Percentiles rank a stretch among this genome's conserved stretches.
These are phyloP conservation scores for Ascidia mentula DNA, from an alignment of 23 tunicate genomes.

Conservation along the genomic window DNA sequence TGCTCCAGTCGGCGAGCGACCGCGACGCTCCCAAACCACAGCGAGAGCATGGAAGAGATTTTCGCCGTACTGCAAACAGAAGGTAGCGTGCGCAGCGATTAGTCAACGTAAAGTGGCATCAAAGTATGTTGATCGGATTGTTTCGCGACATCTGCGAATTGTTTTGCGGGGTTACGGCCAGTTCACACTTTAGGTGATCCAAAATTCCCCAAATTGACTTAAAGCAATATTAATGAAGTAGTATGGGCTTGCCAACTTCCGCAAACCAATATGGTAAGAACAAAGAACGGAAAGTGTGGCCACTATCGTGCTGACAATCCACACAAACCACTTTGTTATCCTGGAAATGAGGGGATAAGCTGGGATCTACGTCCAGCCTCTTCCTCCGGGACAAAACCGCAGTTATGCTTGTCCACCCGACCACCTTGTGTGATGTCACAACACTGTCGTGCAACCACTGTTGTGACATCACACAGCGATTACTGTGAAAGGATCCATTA, in stretches of 20 bases:
- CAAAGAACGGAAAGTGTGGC: no score
- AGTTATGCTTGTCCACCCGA: background rate
- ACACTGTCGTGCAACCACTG: no score
- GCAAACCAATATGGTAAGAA: no score
- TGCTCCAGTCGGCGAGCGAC: background rate
- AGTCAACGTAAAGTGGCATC: background rate
- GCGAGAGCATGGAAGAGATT: slow-evolving; percentile 71
- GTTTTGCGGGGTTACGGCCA: slow-evolving; percentile 7
- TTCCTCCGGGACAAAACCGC: background rate
- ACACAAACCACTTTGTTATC: background rate
- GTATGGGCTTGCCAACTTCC: no score
- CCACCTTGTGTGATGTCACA: background rate
- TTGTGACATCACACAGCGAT: no score
- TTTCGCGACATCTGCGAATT: background rate
- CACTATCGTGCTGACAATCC: background rate
- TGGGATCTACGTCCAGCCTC: background rate
- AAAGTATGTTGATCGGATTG: slow-evolving; percentile 4
- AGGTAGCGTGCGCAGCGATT: slow-evolving; percentile 1
- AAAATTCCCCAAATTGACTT: no score
- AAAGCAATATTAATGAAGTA: no score
- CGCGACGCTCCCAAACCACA: slow-evolving; percentile 64
- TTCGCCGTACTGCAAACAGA: slow-evolving; percentile 72
- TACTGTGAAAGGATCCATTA: no score
- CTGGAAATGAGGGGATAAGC: background rate
- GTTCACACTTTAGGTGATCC: no score